Conservation (phyloP, 2,113 vertebrate species). For the Noturus placidus region DNA sequence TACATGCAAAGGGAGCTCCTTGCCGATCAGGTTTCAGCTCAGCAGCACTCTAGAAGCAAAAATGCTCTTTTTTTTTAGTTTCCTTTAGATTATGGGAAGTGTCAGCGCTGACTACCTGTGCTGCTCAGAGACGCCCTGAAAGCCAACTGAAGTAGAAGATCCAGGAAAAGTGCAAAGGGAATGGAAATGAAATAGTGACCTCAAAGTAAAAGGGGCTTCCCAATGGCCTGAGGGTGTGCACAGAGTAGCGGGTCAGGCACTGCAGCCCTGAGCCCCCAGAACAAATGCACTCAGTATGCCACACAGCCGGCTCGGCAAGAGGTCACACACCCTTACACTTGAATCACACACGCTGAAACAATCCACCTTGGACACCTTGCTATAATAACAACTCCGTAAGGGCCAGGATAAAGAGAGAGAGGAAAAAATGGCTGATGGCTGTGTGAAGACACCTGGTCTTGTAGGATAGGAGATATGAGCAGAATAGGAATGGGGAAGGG, state of each 20-base stretch:
- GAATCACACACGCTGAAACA: slow-evolving; percentile 20
- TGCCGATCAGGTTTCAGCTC: slow-evolving; percentile 42
- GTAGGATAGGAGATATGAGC: not conserved
- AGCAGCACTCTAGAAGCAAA: slow-evolving; percentile 28
- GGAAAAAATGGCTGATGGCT: slow-evolving; percentile 1
- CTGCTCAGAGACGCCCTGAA: slow-evolving; percentile 28
- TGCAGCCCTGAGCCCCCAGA: slow-evolving; percentile 19
- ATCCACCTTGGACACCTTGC: slow-evolving; percentile 42
- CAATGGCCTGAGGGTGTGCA: slow-evolving; percentile 38
- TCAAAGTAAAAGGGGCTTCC: slow-evolving; percentile 25
- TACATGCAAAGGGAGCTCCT: slow-evolving; percentile 51
- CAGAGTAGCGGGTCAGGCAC: slow-evolving; percentile 21
- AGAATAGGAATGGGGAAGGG: not conserved
- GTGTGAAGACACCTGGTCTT: slow-evolving; percentile 8
- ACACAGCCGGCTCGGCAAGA: slow-evolving; percentile 24
- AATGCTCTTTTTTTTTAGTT: not conserved
- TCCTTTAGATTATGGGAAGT: slow-evolving; percentile 30
- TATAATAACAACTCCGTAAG: slow-evolving; percentile 39
- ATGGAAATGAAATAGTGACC: slow-evolving; percentile 31
- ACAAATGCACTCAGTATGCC: slow-evolving; percentile 43
- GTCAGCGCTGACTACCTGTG: slow-evolving; percentile 25
- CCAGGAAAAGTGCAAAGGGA: slow-evolving; percentile 31
- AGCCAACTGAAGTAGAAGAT: slow-evolving; percentile 39
- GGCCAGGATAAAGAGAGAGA: slow-evolving; percentile 28
- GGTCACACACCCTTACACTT: slow-evolving; percentile 32